A percentile compares a stretch with the other conserved stretches of the same genome.
These are phyloP conservation scores for Brachypterus glaber DNA, from an alignment of 2,888 invertebrate species.

Conservation along the genomic window DNA sequence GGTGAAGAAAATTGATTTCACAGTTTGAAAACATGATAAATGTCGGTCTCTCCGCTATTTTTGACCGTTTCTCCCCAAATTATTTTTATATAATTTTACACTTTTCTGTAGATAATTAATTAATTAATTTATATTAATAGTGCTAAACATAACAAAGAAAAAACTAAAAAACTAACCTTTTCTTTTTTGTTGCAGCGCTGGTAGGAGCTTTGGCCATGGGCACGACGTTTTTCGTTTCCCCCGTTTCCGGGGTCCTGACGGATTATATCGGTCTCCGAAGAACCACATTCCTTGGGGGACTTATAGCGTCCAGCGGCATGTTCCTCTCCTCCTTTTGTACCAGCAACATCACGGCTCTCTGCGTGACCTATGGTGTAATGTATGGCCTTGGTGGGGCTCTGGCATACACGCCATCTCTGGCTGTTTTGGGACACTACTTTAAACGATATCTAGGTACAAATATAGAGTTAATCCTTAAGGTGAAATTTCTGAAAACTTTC, in stretches of 20 bases:
- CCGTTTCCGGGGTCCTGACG: constrained; percentile 77
- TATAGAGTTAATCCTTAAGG: too few species aligned
- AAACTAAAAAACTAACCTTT: too few species aligned
- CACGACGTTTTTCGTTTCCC: constrained; percentile 80
- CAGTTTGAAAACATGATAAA: too few species aligned
- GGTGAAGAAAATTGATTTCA: too few species aligned
- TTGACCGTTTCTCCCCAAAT: too few species aligned
- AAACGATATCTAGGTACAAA: constrained; percentile 67
- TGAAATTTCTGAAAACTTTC: too few species aligned
- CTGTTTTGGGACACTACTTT: constrained; percentile 89
- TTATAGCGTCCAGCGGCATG: constrained; percentile 67
- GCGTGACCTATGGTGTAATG: constrained; percentile 80
- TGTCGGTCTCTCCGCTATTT: too few species aligned
- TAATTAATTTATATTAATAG: too few species aligned
- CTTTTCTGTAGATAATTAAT: too few species aligned
- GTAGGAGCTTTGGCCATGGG: constrained; percentile 84
- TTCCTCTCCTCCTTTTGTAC: constrained; percentile 69
- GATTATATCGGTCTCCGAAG: constrained; percentile 75
- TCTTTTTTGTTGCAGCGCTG: constrained; percentile 63
- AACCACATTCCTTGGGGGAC: constrained; percentile 76
- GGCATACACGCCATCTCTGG: constrained; percentile 85
- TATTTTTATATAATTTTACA: too few species aligned
- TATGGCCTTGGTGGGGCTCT: constrained; percentile 83
- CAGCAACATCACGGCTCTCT: constrained; percentile 60
- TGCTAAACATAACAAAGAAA: too few species aligned